These are phyloP conservation scores for Lindbergichthys nudifrons DNA, from an alignment of 2,797 vertebrate species.

Conservation along the genomic window DNA sequence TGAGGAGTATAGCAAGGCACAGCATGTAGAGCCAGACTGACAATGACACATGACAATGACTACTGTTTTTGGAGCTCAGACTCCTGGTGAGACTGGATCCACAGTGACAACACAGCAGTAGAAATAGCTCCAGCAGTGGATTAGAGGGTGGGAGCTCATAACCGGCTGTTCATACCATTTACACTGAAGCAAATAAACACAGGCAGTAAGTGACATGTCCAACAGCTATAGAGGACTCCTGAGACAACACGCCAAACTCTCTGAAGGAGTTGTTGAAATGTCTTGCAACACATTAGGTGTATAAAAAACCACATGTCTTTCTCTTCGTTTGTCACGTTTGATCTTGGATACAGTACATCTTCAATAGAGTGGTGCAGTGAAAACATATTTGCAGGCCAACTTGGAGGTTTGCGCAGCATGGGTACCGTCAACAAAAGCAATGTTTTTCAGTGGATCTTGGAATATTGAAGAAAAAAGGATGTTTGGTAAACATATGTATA, in stretches of 20 bases:
- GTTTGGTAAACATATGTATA: too few species aligned
- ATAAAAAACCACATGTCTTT: background rate
- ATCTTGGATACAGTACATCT: background rate
- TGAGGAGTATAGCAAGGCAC: conserved; percentile 23
- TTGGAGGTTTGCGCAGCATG: too few species aligned
- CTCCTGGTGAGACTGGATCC: conserved; percentile 59
- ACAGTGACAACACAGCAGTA: conserved; percentile 64
- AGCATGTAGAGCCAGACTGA: conserved; percentile 40
- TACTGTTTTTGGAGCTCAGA: conserved; percentile 49
- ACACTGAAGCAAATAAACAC: conserved; percentile 60
- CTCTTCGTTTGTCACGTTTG: background rate
- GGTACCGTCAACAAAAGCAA: too few species aligned
- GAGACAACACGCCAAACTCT: conserved; percentile 40
- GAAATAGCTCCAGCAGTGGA: conserved; percentile 70
- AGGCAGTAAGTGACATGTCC: conserved; percentile 58
- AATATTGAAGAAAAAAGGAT: too few species aligned
- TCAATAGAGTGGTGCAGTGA: background rate
- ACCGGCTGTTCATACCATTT: conserved; percentile 56
- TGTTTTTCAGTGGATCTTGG: too few species aligned
- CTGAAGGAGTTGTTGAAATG: conserved; percentile 24
- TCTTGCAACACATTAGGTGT: background rate
- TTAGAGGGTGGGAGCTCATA: conserved; percentile 62
- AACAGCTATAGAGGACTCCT: conserved; percentile 41
- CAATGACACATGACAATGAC: conserved; percentile 66
- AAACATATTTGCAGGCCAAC: too few species aligned